Percentiles rank a stretch among this genome's conserved stretches.
These are phyloP conservation scores for Ceratosolen solmsi DNA, from an alignment of 1,140 invertebrate species.

Conservation along the genomic window DNA sequence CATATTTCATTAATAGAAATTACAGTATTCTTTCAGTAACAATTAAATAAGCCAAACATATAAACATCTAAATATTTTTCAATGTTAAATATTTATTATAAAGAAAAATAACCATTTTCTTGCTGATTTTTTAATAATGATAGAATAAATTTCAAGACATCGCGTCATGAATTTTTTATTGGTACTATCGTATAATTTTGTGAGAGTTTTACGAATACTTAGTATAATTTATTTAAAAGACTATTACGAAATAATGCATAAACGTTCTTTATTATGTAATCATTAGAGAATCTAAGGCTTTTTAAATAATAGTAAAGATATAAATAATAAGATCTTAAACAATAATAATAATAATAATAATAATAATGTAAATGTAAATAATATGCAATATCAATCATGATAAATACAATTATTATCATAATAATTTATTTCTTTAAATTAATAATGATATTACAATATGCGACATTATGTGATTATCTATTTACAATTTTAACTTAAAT, in stretches of 20 bases:
- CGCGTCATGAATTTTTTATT: not conserved
- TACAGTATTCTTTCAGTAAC: too few species aligned
- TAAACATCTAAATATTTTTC: too few species aligned
- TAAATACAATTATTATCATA: too few species aligned
- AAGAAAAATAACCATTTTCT: not conserved
- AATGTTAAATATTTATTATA: not conserved
- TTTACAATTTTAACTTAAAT: too few species aligned
- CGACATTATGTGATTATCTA: too few species aligned
- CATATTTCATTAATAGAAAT: too few species aligned
- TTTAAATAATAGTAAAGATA: not conserved
- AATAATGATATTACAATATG: too few species aligned
- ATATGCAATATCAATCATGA: too few species aligned
- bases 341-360: not conserved
- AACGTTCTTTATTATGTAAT: not conserved
- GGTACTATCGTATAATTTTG: not conserved
- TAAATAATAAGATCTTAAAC: not conserved
- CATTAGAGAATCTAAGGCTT: not conserved
- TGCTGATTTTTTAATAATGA: not conserved
- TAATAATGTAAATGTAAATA: too few species aligned
- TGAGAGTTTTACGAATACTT: not conserved
- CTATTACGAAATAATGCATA: not conserved
- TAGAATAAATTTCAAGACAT: slow-evolving; percentile 1
- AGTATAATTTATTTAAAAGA: slow-evolving; percentile 3
- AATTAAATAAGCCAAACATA: too few species aligned
- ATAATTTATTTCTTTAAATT: too few species aligned